Base-by-base conservation (phyloP, 2,113 vertebrate species). In the Puntigrus tetrazona region DNA sequence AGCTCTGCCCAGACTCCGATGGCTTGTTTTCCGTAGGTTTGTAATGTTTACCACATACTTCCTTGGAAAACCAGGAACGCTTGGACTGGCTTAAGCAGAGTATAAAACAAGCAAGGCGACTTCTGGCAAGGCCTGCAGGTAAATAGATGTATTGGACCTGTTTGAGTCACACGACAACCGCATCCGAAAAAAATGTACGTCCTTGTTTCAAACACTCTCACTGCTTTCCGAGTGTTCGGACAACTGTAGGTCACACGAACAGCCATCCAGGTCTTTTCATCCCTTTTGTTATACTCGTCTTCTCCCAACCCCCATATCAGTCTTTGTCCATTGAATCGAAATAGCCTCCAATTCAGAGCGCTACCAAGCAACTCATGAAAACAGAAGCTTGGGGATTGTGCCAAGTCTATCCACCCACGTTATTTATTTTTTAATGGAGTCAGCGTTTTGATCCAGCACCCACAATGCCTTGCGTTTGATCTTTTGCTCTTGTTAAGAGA, bases 351-450 rank as follows among this genome's bases (percentile, higher is more conserved):
- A 86, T 87, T 89, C n/a, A 67, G 85, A 84, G 70, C 79, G 91
- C 90, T 92, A 89, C 91, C 88, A 88, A 82, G 92, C 90, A 92
- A 91, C 91, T 86, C 82, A 81, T 84, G 70, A 78, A 88, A 85
- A 83, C 86, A 88, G 82, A 80, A 83, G 59, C 73, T 78, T 74
- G 84, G 63, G 88, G 84, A 87, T 74, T 78, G 80, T 72, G 81
- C 86, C 78, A 84, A 82, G 80, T 91, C 88, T 89, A 92, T 90
- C 89, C 82, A 73, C 31, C 38, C 84, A 87, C 87, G 85, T 69
- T 27, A 9, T 4, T 25, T 52, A 52, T 55, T 55, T n/a, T 86
- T 92, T 67, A 87, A 88, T 87, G 55, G 77, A 90, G 88, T 94
- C 91, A 92, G 93, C 87, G 29, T 67, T 84, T 90, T 87, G 11